Conservation (phyloP, 2,113 vertebrate species). For the Hippocampus abdominalis region DNA sequence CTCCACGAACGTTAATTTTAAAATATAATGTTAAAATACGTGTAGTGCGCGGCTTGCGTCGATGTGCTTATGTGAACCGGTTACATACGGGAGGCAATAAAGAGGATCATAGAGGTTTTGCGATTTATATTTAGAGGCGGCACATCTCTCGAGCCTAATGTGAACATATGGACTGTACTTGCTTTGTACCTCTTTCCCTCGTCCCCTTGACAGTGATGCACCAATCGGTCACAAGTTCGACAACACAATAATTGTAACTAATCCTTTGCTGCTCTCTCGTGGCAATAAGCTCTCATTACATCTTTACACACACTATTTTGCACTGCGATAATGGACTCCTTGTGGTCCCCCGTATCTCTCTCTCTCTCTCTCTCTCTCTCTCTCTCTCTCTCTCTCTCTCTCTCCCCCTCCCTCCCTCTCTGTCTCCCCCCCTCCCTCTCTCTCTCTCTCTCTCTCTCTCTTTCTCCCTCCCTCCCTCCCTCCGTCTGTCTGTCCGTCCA, state of each 20-base stretch:
- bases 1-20: neutral
- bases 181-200: neutral
- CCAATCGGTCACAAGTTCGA: neutral
- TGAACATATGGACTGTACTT: neutral
- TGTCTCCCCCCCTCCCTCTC: constrained; percentile 5
- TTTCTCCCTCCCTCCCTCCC: constrained; percentile 4
- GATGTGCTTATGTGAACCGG: neutral
- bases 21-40: neutral
- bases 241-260: neutral
- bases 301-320: neutral
- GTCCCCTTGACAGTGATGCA: neutral
- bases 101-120: too few relatives aligned
- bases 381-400: neutral
- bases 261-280: constrained; percentile 7
- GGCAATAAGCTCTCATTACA: neutral
- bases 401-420: constrained; percentile 1
- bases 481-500: neutral
- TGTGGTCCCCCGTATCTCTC: neutral
- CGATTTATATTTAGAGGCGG: too few relatives aligned
- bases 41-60: neutral
- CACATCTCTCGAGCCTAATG: neutral
- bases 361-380: constrained; percentile 2
- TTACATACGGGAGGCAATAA: too few relatives aligned
- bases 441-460: neutral
- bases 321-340: neutral